phyloP scores from a whole-genome alignment of 2,888 invertebrate genomes.

The Agonopterix subpropinquella region DNA sequence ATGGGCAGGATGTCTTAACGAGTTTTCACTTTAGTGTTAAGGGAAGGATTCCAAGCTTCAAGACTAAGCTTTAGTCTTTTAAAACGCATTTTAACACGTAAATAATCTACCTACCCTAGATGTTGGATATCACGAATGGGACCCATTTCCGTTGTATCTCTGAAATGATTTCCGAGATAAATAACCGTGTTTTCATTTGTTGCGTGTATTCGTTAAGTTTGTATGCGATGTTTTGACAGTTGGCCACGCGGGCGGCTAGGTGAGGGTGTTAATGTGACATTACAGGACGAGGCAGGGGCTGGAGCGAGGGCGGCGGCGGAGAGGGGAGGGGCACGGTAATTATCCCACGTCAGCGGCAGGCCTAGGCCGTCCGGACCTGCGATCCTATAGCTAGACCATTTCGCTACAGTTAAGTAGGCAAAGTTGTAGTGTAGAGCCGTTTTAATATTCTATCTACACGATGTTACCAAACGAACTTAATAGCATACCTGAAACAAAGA shows the following conservation, averaged over 20 bases:
- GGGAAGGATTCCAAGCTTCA: too few species aligned
- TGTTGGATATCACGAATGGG: too few species aligned
- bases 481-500: neutral
- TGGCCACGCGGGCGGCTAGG: slow-evolving; percentile 41
- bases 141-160: too few species aligned
- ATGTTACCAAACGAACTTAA: neutral
- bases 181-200: slow-evolving; percentile 38
- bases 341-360: slow-evolving; percentile 70
- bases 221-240: slow-evolving; percentile 66
- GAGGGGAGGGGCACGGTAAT: slow-evolving; percentile 44
- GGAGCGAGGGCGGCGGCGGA: neutral
- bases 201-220: slow-evolving; percentile 49
- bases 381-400: slow-evolving; percentile 8
- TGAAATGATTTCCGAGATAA: slow-evolving; percentile 6
- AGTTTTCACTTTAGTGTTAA: too few species aligned
- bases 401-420: too few species aligned
- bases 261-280: slow-evolving; percentile 72
- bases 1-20: too few species aligned
- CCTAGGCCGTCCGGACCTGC: slow-evolving; percentile 59
- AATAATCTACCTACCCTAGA: too few species aligned
- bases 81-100: too few species aligned
- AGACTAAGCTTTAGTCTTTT: too few species aligned
- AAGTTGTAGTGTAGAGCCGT: neutral
- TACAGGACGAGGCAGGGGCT: slow-evolving; percentile 30
- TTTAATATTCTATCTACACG: neutral